Evolutionary conservation across 1,140 invertebrate species (phyloP).

Genomic region (Microvelia longipes): DNA sequence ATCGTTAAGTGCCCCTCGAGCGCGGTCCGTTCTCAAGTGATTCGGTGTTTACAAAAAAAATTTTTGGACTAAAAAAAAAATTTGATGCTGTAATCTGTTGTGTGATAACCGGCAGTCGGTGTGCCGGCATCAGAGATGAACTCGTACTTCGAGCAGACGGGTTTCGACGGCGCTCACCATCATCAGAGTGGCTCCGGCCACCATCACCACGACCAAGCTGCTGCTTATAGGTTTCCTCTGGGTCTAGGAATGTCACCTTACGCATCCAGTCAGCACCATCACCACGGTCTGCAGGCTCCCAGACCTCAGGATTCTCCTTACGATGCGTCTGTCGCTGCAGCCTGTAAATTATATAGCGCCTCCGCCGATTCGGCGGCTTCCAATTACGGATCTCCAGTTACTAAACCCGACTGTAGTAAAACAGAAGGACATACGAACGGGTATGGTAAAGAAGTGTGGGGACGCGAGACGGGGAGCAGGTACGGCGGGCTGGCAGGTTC

Average conservation of each 20-base stretch:
- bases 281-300: constrained; percentile 58
- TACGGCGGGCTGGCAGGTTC: constrained; percentile 38
- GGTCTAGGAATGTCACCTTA: constrained; percentile 72
- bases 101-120: not conserved
- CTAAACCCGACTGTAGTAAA: constrained; percentile 26
- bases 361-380: constrained; percentile 37
- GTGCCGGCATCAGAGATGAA: constrained; percentile 51
- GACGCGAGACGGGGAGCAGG: constrained; percentile 34
- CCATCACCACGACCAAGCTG: constrained; percentile 48
- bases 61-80: not conserved
- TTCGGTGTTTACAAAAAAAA: not conserved
- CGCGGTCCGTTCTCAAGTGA: not conserved
- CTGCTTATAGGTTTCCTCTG: constrained; percentile 60
- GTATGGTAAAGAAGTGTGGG: constrained; percentile 45
- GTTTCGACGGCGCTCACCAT: constrained; percentile 79
- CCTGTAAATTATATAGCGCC: constrained; percentile 64
- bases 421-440: constrained; percentile 42
- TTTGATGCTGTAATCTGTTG: not conserved
- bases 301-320: constrained; percentile 76
- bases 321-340: constrained; percentile 69
- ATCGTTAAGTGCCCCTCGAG: not conserved
- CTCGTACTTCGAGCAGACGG: constrained; percentile 86
- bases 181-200: constrained; percentile 52
- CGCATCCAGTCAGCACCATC: constrained; percentile 53
- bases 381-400: constrained; percentile 23